phyloP scores from a whole-genome alignment of 2,888 invertebrate species.

The Cantharis nigra region DNA sequence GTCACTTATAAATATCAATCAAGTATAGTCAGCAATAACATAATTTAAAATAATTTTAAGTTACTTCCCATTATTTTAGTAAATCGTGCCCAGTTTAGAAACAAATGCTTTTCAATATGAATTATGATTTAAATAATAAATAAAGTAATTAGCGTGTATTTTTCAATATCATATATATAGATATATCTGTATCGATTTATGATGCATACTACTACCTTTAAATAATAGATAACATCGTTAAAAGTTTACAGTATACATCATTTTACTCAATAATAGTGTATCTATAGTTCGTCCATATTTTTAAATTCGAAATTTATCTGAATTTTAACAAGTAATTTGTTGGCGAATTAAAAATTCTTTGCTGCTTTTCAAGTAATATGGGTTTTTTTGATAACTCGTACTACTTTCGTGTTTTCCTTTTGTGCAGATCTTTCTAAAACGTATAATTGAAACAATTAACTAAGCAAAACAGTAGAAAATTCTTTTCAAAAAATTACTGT shows the following conservation, averaged over 20 bases:
- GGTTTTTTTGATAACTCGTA: background rate
- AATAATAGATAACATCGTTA: background rate
- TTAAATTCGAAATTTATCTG: background rate
- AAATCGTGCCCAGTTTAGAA: background rate
- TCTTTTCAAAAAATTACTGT: background rate
- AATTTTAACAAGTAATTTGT: too few relatives aligned
- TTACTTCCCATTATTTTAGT: background rate
- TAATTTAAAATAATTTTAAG: background rate
- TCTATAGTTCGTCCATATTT: background rate
- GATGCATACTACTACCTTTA: background rate
- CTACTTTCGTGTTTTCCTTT: background rate
- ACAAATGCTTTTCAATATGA: background rate
- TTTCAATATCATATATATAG: background rate
- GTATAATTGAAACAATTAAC: background rate
- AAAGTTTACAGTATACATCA: background rate
- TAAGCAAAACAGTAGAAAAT: background rate
- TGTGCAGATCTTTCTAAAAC: background rate
- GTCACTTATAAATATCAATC: constrained; percentile 2
- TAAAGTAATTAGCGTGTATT: constrained; percentile 4
- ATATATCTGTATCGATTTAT: background rate
- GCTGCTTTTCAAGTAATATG: background rate
- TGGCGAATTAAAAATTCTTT: background rate
- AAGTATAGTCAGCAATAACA: background rate
- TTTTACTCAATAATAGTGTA: background rate
- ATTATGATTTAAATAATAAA: constrained; percentile 9